Percentiles rank a stretch among this genome's conserved stretches.
Conservation (phyloP, 2,888 invertebrate genomes). For the Anthophora plumipes region DNA sequence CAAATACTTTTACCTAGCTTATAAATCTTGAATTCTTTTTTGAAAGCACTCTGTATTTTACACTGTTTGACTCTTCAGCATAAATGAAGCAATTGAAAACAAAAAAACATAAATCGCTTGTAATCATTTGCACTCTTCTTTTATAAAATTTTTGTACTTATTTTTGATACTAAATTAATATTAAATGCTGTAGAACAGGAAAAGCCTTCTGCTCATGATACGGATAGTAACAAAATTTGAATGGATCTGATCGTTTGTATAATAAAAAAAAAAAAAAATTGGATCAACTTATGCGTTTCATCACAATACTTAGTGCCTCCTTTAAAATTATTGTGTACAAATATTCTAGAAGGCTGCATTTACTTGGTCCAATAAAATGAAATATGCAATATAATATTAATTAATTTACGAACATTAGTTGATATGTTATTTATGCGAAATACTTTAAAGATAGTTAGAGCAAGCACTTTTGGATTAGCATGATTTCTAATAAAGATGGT, state of each 20-base stretch:
- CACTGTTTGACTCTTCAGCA: slow-evolving; percentile 40
- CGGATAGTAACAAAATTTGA: slow-evolving; percentile 38
- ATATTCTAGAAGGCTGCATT: slow-evolving; percentile 54
- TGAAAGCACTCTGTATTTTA: slow-evolving; percentile 17
- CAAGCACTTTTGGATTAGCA: slow-evolving; percentile 29
- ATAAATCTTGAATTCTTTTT: too few species aligned
- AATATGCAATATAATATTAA: slow-evolving; percentile 47
- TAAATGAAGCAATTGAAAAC: slow-evolving; percentile 26
- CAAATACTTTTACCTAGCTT: too few species aligned
- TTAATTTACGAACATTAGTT: slow-evolving; percentile 53
- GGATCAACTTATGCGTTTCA: slow-evolving; percentile 53
- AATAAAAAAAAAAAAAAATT: slow-evolving; percentile 21
- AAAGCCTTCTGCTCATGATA: slow-evolving; percentile 33
- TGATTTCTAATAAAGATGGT: slow-evolving; percentile 40
- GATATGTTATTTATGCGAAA: slow-evolving; percentile 52
- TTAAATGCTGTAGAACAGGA: slow-evolving; percentile 50
- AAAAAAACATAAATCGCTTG: slow-evolving; percentile 29
- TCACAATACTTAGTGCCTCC: slow-evolving; percentile 24
- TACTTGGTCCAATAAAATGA: slow-evolving; percentile 50
- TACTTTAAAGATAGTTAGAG: slow-evolving; percentile 39
- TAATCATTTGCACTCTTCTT: slow-evolving; percentile 59
- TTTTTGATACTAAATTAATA: slow-evolving; percentile 71
- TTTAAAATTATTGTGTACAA: slow-evolving; percentile 39
- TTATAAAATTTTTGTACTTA: slow-evolving; percentile 66
- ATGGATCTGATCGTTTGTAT: slow-evolving; percentile 44